Base-by-base conservation (phyloP, 2,888 invertebrate genomes). In the Tetropium fuscum region DNA sequence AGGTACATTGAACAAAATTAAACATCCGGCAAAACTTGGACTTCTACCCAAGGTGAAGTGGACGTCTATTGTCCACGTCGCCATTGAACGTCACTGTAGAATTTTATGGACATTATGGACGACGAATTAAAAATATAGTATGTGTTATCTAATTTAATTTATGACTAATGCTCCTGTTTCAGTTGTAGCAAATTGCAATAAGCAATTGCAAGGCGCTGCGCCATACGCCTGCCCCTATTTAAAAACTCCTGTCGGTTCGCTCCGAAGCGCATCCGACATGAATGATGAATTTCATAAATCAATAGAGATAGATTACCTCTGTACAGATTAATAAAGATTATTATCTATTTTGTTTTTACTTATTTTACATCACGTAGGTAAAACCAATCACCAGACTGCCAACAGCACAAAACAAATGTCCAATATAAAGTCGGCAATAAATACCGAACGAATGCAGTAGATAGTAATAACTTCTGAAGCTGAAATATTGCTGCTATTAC, bases 211-310 rank as follows among this genome's bases (percentile, higher is more conserved):
- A n/a, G n/a, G n/a, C n/a, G n/a, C n/a, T n/a, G n/a, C n/a, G n/a
- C n/a, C n/a, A n/a, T n/a, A n/a, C n/a, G n/a, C n/a, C n/a, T n/a
- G n/a, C n/a, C n/a, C n/a, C 56, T 47, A 56, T 60, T 64, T 62
- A 60, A 53, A 58, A 51, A 58, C 60, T 58, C 47, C 55, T 43
- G 32, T 58, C 41, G 60, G 53, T 60, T 40, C 40, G 16, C 58
- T 45, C 57, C 48, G 59, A 57, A 65, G 58, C 57, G 48, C 45
- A 41, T 38, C 30, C 58, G 58, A 58, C 61, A 63, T 66, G 60
- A 68, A 60, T 60, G 68, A 68, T 68, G 64, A 64, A 66, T 60
- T 51, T 49, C 53, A 68, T 68, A 68, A 68, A 66, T 68, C 64
- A 66, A 64, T 64, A 63, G 40, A 63, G 66, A 68, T 64, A 54